Evolutionary conservation across 2,888 invertebrate species (phyloP), one percentile per base, ranked within the genome.

Genomic region (Netelia fuscicornis): DNA sequence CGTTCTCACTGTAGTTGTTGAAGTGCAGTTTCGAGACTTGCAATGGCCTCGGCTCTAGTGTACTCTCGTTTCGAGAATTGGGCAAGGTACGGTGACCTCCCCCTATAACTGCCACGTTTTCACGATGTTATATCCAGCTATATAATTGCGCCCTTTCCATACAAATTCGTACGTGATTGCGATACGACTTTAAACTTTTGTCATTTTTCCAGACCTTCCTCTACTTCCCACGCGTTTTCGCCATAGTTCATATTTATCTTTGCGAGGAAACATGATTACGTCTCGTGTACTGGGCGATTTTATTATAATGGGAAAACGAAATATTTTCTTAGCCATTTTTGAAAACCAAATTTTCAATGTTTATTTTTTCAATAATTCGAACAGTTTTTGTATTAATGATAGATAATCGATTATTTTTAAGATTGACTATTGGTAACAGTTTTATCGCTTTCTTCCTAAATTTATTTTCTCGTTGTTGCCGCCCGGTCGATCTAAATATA

Each of bases 401-500:
- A 13, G 58, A 20, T 20, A 20, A 58, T 58, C 17, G 6, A 58
- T 9, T 6, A 9, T 58, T 58, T 58, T 8, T 3, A 58, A 9
- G 58, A n/a, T 58, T 10, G 17, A 10, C 58, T 20, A 58, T 58
- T 6, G 9, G n/a, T 58, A n/a, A 5, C 2, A 20, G 2, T 13
- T n/a, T 86, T 75, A 79, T 78, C 76, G 81, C 83, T 81, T 80
- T 60, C 68, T 82, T 20, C 64, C 54, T 56, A 72, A 71, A 81
- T 86, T 89, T 85, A 86, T 71, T 78, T 84, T 78, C 58, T 83
- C 82, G 89, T 87, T 87, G 85, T 87, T 48, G 87, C 81, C 62
- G 79, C 80, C 81, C 81, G 13, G 68, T 60, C 87, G 82, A 44
- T 89, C 91, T 90, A 91, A 91, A 91, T 91, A 89, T 92, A 92